Base-by-base conservation (phyloP, 1,140 invertebrate species). In the Drosophila ironensis region DNA sequence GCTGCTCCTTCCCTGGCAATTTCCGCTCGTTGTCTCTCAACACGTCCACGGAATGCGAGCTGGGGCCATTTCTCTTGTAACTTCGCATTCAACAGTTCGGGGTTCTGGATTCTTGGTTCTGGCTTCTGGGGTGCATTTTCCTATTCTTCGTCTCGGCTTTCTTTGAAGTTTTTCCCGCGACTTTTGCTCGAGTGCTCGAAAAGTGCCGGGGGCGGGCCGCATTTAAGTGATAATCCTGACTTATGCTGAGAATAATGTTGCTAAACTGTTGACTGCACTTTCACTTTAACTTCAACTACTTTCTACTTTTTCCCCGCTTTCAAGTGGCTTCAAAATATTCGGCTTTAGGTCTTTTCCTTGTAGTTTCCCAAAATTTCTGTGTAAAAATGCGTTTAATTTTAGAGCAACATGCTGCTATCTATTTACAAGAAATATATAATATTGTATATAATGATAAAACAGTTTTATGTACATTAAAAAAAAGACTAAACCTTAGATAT, bases 181-280 rank as follows among this genome's bases (percentile, higher is more conserved):
- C 60, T 59, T 72, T 57, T 52, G 40, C 45, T 72, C 38, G 68
- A 82, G 54, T 82, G 52, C 30, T 33, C 30, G 4, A 33, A 37
- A 56, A 22, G 51, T 50, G 27, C 8, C 42, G 19, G 24, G 33
- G 38, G 19, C 30, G 50, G 30, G 28, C 46, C 30, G 45, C 70
- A 42, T 70, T 82, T 73, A 82, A 81, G 76, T 81, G 77, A 81
- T 81, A 75, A 84, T 84, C 72, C 73, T 67, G 78, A 77, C 78
- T 84, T 84, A 73, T 84, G 72, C 78, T 84, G 69, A 54, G 59
- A 61, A 84, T 67, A 84, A 82, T 82, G 68, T 84, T 67, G 69
- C 64, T 84, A 77, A 84, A 77, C 78, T 84, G 59, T 64, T 73
- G 69, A 72, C 50, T 35, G 28, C 51, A 51, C 44, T 59, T 53